These are phyloP conservation scores for Eulemur coronatus DNA, from an alignment of 2,797 vertebrate genomes.

Conservation along the genomic window DNA sequence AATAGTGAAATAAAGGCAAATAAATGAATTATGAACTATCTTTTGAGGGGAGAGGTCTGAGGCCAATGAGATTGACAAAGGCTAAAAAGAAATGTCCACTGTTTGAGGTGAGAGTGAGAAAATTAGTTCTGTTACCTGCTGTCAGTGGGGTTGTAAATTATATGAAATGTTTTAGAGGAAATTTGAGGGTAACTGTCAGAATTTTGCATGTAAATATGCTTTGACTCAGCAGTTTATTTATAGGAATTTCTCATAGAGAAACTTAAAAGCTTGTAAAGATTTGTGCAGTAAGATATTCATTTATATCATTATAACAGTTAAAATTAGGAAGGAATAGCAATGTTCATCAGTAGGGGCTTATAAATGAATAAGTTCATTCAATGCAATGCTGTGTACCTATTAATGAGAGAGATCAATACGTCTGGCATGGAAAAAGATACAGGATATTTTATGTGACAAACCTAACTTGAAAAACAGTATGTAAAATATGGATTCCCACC, in stretches of 20 bases:
- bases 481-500: neutral
- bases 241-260: neutral
- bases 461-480: neutral
- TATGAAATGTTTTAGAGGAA: slow-evolving; percentile 10
- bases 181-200: neutral
- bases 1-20: neutral
- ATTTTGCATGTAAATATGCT: slow-evolving; percentile 13
- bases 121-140: neutral
- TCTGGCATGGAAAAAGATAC: neutral
- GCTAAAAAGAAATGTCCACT: neutral
- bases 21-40: neutral
- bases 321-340: neutral
- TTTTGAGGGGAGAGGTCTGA: neutral
- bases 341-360: neutral
- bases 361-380: neutral
- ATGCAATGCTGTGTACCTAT: neutral
- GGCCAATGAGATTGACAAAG: neutral
- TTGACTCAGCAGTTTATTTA: neutral
- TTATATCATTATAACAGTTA: neutral
- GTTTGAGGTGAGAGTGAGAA: neutral
- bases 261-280: neutral
- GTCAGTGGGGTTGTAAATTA: neutral
- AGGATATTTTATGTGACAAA: neutral
- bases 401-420: neutral
- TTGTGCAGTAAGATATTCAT: neutral